Conservation (phyloP, 2,797 vertebrate genomes). For the Enteromius anoplus region DNA sequence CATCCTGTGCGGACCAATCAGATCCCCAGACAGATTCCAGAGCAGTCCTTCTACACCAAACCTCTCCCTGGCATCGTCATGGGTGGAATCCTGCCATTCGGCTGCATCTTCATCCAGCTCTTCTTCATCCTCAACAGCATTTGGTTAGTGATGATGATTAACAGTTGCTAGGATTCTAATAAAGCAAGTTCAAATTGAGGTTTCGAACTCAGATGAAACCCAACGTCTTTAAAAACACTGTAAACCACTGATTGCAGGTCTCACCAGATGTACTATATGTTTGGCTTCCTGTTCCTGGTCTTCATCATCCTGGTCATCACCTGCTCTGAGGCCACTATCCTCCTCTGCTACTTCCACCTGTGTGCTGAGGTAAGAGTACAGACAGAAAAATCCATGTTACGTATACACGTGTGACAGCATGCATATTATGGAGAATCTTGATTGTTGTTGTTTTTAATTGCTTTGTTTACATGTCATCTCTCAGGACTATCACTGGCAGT, state of each 20-base stretch:
- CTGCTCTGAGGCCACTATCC: constrained; percentile 92
- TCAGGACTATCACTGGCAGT: constrained; percentile 96
- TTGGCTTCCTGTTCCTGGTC: constrained; percentile 92
- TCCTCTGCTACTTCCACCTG: constrained; percentile 93
- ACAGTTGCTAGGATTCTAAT: neutral
- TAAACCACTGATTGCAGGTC: constrained; percentile 76
- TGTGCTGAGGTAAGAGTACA: constrained; percentile 86
- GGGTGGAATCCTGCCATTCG: constrained; percentile 93
- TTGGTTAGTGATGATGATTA: constrained; percentile 79
- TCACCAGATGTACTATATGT: constrained; percentile 98
- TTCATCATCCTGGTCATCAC: constrained; percentile 95
- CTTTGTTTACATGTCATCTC: constrained; percentile 6
- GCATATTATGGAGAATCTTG: neutral
- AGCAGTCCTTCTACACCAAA: constrained; percentile 93
- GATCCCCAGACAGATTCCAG: constrained; percentile 94
- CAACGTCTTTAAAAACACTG: neutral
- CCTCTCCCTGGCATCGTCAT: constrained; percentile 91
- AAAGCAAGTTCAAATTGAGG: neutral
- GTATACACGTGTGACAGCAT: neutral
- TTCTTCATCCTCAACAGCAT: constrained; percentile 98
- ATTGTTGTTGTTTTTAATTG: neutral
- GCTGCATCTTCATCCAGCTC: constrained; percentile 95
- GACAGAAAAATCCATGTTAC: neutral
- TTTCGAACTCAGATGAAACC: neutral
- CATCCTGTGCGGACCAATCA: constrained; percentile 94